Percentiles rank a stretch among this genome's conserved stretches.
Conservation (phyloP, 2,113 vertebrate genomes). For the Tragulus kanchil region DNA sequence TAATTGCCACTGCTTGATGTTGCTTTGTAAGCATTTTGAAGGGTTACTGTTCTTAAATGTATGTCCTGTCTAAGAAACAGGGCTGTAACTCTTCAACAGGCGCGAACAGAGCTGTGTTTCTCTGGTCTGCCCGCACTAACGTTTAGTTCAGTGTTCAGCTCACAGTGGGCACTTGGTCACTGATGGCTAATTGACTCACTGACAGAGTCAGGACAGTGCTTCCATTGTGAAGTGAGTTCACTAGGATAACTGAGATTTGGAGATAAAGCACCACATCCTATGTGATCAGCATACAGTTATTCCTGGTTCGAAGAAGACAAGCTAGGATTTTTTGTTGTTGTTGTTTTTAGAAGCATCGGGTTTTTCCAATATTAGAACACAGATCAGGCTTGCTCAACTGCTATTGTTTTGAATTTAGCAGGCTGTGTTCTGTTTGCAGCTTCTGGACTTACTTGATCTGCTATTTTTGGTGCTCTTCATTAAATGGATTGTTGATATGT, state of each 20-base stretch:
- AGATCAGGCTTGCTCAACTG: slow-evolving; percentile 70
- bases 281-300: slow-evolving; percentile 69
- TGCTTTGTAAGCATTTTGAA: slow-evolving; percentile 47
- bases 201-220: slow-evolving; percentile 55
- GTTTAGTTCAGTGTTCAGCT: slow-evolving; percentile 53
- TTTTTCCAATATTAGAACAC: slow-evolving; percentile 77
- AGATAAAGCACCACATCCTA: slow-evolving; percentile 66
- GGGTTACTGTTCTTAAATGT: slow-evolving; percentile 28
- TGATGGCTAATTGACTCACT: slow-evolving; percentile 65
- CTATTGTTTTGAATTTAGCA: slow-evolving; percentile 75
- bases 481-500: slow-evolving; percentile 84
- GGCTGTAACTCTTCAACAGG: slow-evolving; percentile 49
- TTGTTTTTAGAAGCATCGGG: slow-evolving; percentile 65
- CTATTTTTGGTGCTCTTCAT: slow-evolving; percentile 83
- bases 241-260: not conserved
- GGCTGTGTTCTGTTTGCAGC: slow-evolving; percentile 66
- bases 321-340: slow-evolving; percentile 52
- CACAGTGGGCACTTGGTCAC: slow-evolving; percentile 37
- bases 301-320: slow-evolving; percentile 75
- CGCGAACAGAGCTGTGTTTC: not conserved
- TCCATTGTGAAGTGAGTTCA: slow-evolving; percentile 67
- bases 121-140: slow-evolving; percentile 55
- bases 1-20: slow-evolving; percentile 24
- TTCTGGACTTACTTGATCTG: slow-evolving; percentile 80
- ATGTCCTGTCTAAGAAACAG: slow-evolving; percentile 45